Evolutionary conservation across 2,888 invertebrate species (phyloP).

Genomic region (Tenthredo notha): DNA sequence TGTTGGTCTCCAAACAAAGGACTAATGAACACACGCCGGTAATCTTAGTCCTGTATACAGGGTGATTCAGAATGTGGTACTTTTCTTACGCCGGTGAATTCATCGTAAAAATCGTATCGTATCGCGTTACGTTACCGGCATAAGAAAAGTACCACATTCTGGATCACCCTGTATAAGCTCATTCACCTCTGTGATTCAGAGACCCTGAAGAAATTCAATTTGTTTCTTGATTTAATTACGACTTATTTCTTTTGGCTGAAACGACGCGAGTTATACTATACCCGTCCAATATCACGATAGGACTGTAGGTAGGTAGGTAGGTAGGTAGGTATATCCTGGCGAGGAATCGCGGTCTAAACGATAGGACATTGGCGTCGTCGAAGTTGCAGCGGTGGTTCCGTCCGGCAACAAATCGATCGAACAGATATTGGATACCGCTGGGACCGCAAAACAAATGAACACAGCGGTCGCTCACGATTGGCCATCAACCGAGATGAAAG

Average conservation of each 20-base stretch:
- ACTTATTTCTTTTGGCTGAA: conserved; percentile 24
- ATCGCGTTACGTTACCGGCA: no score
- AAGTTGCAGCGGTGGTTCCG: background rate
- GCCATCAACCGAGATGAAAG: conserved; percentile 65
- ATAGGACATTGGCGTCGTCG: conserved; percentile 33
- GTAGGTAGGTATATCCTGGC: background rate
- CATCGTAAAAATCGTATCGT: no score
- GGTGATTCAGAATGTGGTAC: no score
- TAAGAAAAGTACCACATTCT: no score
- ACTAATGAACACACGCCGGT: conserved; percentile 30
- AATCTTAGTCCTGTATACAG: background rate
- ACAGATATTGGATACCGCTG: conserved; percentile 66
- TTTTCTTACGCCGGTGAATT: no score
- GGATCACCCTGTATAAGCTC: no score
- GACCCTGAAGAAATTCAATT: conserved; percentile 18
- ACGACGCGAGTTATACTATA: background rate
- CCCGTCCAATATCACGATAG: background rate
- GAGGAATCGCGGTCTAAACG: background rate
- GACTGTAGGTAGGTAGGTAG: background rate
- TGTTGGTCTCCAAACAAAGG: conserved; percentile 23
- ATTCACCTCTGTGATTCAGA: background rate
- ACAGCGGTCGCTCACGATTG: conserved; percentile 68
- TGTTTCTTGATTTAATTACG: conserved; percentile 41
- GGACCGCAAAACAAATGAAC: conserved; percentile 72
- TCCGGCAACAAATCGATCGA: conserved; percentile 59